phyloP scores from a whole-genome alignment of 2,888 invertebrate species.

The Apamea epomidion region DNA sequence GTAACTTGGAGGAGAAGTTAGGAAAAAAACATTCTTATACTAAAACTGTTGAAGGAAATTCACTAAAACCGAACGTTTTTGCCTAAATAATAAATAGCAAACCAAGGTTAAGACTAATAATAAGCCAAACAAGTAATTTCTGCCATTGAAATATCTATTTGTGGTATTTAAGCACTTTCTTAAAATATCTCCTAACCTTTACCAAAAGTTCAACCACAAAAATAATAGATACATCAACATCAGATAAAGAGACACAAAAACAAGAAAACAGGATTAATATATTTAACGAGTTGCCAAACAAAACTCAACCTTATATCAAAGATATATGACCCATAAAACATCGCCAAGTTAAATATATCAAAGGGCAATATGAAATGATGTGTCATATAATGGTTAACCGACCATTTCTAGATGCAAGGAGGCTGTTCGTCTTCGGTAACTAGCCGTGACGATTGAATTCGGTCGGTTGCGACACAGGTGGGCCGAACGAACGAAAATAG shows the following conservation, averaged over 20 bases:
- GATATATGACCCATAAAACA: conserved; percentile 13
- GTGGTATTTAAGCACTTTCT: background rate
- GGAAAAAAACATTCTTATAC: background rate
- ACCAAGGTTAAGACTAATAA: background rate
- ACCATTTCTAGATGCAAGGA: conserved; percentile 54
- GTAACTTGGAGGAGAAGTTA: background rate
- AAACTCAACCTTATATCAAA: conserved; percentile 33
- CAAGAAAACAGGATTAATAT: conserved; percentile 42
- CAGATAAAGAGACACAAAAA: conserved; percentile 46
- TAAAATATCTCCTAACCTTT: conserved; percentile 39
- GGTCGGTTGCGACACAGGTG: conserved; percentile 74
- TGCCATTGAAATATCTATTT: background rate
- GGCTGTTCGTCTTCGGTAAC: conserved; percentile 45
- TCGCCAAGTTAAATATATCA: conserved; percentile 51
- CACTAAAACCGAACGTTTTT: background rate
- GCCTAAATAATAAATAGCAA: background rate
- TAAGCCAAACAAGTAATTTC: background rate
- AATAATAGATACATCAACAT: conserved; percentile 47
- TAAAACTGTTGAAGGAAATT: background rate
- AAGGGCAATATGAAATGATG: conserved; percentile 63
- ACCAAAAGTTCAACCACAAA: conserved; percentile 35
- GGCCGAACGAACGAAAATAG: conserved; percentile 80
- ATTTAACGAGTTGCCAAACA: conserved; percentile 20
- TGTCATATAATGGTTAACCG: conserved; percentile 62
- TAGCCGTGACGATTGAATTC: conserved; percentile 63